Evolutionary conservation across 2,113 vertebrate genomes (phyloP), one percentile per base, ranked within the genome.

Genomic region (Eidolon helvum): DNA sequence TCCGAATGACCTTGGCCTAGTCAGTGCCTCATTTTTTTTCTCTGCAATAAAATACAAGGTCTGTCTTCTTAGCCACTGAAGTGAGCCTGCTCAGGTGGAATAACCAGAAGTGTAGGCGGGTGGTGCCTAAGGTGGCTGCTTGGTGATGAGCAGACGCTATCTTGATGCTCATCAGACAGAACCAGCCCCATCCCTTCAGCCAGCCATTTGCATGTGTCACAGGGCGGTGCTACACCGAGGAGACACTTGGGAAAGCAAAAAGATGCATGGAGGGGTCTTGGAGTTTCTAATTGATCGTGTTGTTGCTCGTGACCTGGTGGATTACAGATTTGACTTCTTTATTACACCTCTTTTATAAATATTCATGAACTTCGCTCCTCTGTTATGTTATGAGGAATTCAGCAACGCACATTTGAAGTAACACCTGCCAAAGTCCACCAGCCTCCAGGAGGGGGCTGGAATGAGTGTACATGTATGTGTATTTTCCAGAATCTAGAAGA

Each of bases 1-100:
- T 88, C 71, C 18, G 59, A 82, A 57, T 87, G 79, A 95, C 96
- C 92, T 95, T 96, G 94, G 80, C 55, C 63, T 30, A 57, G 80
- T 92, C 94, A 61, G 33, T 83, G 71, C 68, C 59, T 93, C 26
- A 1, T 69, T 93, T 79, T 92, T 45, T 50, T 50, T 50, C 78
- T 90, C 38, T 78, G 21, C 43, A 26, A 0, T 83, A 28, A 65
- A 82, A n/a, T 16, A 30, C 2, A 1, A 72, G 78, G 21, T 45
- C 35, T 83, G 15, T 87, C 71, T 87, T 50, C 22, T 28, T 90
- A 40, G 82, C n/a, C 66, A 61, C 71, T 21, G 63, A 83, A 87
- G 4, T 30, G 78, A 89, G 33, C 87, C 83, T 66, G 21, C 2
- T 11, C 38, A 6, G n/a, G 43, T 11, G 33, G 30, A 22, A 38